Evolutionary conservation across 2,888 invertebrate species (phyloP).

Genomic region (Belgica antarctica): DNA sequence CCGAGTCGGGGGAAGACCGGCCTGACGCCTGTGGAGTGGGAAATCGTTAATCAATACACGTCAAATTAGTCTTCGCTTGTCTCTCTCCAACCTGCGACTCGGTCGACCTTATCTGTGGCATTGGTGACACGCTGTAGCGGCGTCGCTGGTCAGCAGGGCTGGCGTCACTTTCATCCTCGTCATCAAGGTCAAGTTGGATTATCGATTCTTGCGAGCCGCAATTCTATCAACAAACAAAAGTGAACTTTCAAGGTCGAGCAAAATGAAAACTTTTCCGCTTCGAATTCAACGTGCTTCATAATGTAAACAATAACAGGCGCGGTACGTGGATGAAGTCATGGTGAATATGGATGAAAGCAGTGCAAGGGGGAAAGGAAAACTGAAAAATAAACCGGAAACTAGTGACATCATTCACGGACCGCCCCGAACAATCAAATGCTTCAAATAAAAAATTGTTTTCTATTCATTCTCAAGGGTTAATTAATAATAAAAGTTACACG

Average conservation of each 20-base stretch:
- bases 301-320: too few species aligned
- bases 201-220: constrained; percentile 83
- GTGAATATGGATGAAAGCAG: too few species aligned
- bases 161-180: constrained; percentile 51
- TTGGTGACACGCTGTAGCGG: constrained; percentile 52
- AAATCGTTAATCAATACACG: background rate
- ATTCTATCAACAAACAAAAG: constrained; percentile 59
- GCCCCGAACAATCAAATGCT: too few species aligned
- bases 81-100: constrained; percentile 51
- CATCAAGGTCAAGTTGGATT: constrained; percentile 69
- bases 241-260: background rate
- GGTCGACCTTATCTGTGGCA: constrained; percentile 54
- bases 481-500: too few species aligned
- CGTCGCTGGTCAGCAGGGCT: constrained; percentile 47
- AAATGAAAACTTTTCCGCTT: background rate
- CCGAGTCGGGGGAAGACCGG: constrained; percentile 17
- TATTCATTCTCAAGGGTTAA: too few species aligned
- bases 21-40: constrained; percentile 28
- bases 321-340: too few species aligned
- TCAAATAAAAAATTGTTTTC: too few species aligned
- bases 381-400: too few species aligned
- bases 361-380: too few species aligned
- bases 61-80: background rate
- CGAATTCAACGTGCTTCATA: background rate
- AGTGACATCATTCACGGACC: too few species aligned